These are phyloP conservation scores for Coendou prehensilis DNA, from an alignment of 2,797 vertebrate genomes.

Conservation along the genomic window DNA sequence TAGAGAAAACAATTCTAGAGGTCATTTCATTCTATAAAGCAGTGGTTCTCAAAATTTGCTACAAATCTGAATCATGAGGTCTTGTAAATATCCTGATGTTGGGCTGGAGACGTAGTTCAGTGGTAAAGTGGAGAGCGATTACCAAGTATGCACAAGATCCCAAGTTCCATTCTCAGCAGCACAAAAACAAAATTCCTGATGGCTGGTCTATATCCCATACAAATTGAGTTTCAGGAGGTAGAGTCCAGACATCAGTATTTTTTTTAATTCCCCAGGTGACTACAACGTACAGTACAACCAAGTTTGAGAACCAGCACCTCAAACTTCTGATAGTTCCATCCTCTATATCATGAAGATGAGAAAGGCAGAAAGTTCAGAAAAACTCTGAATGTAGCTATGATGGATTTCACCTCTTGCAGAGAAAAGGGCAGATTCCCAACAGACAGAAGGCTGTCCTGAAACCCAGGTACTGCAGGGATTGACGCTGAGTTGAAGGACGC, in stretches of 20 bases:
- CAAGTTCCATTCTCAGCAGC: background rate
- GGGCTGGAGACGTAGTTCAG: background rate
- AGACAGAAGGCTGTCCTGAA: constrained; percentile 28
- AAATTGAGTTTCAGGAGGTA: constrained; percentile 19
- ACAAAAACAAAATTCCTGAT: background rate
- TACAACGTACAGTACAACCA: background rate
- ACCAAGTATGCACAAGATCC: too few relatives aligned
- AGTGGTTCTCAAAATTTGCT: constrained; percentile 41
- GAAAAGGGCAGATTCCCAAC: constrained; percentile 12
- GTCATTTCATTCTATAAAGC: background rate
- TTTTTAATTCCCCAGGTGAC: background rate
- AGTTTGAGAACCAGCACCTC: background rate
- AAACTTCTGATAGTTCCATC: background rate
- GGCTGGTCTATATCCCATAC: background rate
- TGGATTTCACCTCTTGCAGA: constrained; percentile 2
- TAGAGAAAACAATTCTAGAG: constrained; percentile 40
- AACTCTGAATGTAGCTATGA: background rate
- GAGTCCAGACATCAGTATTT: constrained; percentile 34
- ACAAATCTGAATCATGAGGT: background rate
- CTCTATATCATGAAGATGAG: background rate
- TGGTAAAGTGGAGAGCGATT: background rate
- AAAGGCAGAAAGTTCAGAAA: constrained; percentile 44
- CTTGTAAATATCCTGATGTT: constrained; percentile 43
- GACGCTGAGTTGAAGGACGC: background rate
- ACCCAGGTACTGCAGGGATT: background rate